Base-by-base conservation (phyloP, 2,888 invertebrate species). In the Agonopterix alstromeriana region DNA sequence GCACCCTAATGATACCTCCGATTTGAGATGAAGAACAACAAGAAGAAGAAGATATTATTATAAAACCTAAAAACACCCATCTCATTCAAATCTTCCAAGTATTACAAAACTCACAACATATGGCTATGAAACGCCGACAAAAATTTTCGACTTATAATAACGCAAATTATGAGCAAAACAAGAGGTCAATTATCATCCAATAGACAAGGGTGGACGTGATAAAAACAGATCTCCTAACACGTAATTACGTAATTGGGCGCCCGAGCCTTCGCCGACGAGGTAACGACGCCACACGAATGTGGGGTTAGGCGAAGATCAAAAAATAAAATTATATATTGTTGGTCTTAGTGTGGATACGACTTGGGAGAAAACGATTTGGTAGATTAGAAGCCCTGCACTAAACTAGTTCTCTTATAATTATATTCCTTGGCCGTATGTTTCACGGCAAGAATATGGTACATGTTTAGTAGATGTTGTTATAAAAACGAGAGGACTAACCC, bases 161-260 rank as follows among this genome's bases (percentile, higher is more conserved):
- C 64, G 77, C 72, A 57, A 78, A 82, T 83, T 79, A 82, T 74
- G 67, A 71, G 67, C 77, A 77, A 82, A 84, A 84, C 82, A 81
- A 84, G 82, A 79, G 79, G 67, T 82, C 82, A 82, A 87, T 87
- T 86, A 87, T 82, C 74, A 73, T 74, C 67, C 71, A 68, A 85
- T 87, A 87, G 87, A 87, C 85, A 83, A 82, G 86, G 87, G 86
- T 86, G 81, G 85, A 88, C 84, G 86, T 86, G 88, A 85, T 88
- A 88, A 88, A 87, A 88, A 87, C 88, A 87, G 77, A 88, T 88
- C 83, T 84, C 69, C 83, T 87, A 86, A 87, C 87, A 86, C 86
- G 70, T 88, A 88, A 88, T 88, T 88, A 87, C 84, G 81, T 88
- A 88, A 88, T 88, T 86, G 87, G 70, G 84, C 74, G 73, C 77